These are phyloP conservation scores for Dione juno DNA, from an alignment of 2,888 invertebrate species.

Conservation along the genomic window DNA sequence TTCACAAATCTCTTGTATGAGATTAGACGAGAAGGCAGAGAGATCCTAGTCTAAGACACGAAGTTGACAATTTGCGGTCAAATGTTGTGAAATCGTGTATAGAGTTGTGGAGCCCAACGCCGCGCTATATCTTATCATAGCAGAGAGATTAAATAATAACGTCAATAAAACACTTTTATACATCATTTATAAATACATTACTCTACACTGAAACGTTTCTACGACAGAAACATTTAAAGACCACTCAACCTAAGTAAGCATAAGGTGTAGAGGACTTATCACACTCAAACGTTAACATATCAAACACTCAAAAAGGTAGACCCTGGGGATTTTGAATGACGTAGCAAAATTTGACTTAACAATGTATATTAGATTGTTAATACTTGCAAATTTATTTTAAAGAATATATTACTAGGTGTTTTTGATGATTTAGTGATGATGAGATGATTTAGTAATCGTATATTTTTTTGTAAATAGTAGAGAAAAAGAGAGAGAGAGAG, in stretches of 20 bases:
- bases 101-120: too few species aligned
- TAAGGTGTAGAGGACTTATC: constrained; percentile 2
- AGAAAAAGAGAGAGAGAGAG: too few species aligned
- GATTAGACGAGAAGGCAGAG: too few species aligned
- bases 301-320: constrained; percentile 17
- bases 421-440: too few species aligned
- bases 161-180: too few species aligned
- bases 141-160: too few species aligned
- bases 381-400: constrained; percentile 58
- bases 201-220: not conserved
- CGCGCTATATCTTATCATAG: too few species aligned
- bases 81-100: too few species aligned
- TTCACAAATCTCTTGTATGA: too few species aligned
- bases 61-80: too few species aligned
- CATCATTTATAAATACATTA: not conserved
- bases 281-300: constrained; percentile 16
- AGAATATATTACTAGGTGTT: too few species aligned
- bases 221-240: constrained; percentile 8
- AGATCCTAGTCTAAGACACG: too few species aligned
- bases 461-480: not conserved
- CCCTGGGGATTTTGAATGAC: constrained; percentile 3
- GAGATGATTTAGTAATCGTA: not conserved
- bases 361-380: not conserved
- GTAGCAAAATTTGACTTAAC: not conserved
- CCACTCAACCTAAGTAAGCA: constrained; percentile 16